Conservation (phyloP, 2,888 invertebrate species). For the Zygaena filipendulae region DNA sequence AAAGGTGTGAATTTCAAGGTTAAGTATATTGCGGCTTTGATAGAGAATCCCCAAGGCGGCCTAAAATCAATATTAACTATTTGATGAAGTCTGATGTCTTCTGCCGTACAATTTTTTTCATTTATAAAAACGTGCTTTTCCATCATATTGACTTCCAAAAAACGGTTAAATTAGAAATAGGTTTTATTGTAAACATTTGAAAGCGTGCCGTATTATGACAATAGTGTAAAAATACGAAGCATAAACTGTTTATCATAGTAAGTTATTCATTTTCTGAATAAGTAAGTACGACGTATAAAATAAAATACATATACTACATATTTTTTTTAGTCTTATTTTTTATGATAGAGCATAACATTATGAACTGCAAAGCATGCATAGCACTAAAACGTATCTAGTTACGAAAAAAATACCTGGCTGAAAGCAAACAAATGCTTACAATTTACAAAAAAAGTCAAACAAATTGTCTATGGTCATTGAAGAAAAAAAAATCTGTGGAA, state of each 20-base stretch:
- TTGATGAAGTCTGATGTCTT: no score
- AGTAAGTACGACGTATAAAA: conserved; percentile 56
- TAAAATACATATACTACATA: conserved; percentile 52
- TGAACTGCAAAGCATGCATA: conserved; percentile 69
- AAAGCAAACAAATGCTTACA: conserved; percentile 69
- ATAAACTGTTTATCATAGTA: no score
- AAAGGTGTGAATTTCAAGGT: no score
- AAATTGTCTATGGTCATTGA: conserved; percentile 25
- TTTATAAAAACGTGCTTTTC: conserved; percentile 4
- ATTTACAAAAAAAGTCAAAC: conserved; percentile 54
- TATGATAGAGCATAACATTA: conserved; percentile 62
- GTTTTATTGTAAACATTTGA: conserved; percentile 67
- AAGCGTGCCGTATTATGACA: conserved; percentile 61
- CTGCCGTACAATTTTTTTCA: no score
- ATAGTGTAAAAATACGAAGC: conserved; percentile 44
- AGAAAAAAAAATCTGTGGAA: conserved; percentile 25
- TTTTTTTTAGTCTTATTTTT: no score
- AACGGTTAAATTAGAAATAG: conserved; percentile 34
- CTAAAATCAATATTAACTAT: no score
- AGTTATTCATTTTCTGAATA: conserved; percentile 53
- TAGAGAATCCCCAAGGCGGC: no score
- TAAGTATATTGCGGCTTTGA: no score
- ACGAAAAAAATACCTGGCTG: conserved; percentile 40
- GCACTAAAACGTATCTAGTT: conserved; percentile 41
- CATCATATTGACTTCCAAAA: conserved; percentile 50